Conservation (phyloP, 2,797 vertebrate genomes). For the Erethizon dorsatum region DNA sequence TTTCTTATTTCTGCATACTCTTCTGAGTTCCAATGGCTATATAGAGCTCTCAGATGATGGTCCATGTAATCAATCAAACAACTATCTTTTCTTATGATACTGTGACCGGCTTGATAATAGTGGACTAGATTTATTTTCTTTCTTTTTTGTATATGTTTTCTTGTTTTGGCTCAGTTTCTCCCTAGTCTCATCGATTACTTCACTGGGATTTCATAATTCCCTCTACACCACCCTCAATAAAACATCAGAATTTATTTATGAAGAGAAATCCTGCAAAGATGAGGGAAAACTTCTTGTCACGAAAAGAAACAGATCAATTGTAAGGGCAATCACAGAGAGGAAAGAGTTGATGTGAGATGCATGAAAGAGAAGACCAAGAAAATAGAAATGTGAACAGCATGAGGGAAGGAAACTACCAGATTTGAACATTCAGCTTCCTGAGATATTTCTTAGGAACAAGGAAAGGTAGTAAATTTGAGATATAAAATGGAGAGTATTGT, state of each 20-base stretch:
- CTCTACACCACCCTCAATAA: background rate
- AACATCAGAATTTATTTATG: constrained; percentile 8
- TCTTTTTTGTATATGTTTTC: background rate
- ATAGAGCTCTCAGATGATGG: background rate
- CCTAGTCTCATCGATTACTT: background rate
- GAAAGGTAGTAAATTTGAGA: constrained; percentile 60
- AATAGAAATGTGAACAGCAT: background rate
- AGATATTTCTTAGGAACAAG: background rate
- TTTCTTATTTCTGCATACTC: background rate
- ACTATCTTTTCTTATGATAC: constrained; percentile 17
- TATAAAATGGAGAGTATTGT: constrained; percentile 16
- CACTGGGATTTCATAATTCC: background rate
- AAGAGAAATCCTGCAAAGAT: background rate
- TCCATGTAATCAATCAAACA: background rate
- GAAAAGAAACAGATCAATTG: background rate
- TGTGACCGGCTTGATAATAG: background rate
- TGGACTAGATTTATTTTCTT: background rate
- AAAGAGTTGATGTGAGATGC: background rate
- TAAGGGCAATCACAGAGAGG: constrained; percentile 7
- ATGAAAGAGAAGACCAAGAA: constrained; percentile 40
- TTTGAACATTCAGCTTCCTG: constrained; percentile 39
- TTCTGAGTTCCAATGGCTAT: background rate
- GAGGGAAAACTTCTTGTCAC: background rate
- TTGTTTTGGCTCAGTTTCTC: background rate
- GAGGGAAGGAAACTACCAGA: constrained; percentile 13